Percentiles rank a stretch among this genome's conserved stretches.
phyloP scores from a whole-genome alignment of 1,140 invertebrate species.

The Amyelois transitella region DNA sequence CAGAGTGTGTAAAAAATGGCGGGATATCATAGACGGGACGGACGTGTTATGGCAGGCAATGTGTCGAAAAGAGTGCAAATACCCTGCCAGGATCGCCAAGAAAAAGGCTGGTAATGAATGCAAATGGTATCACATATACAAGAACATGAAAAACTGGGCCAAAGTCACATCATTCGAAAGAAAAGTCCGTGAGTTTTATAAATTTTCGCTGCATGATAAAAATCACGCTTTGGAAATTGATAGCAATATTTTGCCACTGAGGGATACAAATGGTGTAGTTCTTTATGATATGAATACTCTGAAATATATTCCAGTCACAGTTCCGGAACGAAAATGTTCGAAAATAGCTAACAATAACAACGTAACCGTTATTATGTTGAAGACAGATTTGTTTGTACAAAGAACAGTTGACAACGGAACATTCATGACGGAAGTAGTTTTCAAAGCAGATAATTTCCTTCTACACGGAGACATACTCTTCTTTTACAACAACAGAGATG shows the following conservation, averaged over 20 bases:
- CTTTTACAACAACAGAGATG: conserved; percentile 43
- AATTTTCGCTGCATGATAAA: conserved; percentile 46
- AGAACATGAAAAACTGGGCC: conserved; percentile 46
- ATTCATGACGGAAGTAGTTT: conserved; percentile 32
- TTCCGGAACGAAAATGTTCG: conserved; percentile 44
- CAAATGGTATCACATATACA: conserved; percentile 54
- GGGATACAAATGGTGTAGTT: conserved; percentile 41
- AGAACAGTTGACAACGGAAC: conserved; percentile 30
- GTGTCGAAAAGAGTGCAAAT: conserved; percentile 44
- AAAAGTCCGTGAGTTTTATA: conserved; percentile 47
- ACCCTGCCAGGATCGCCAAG: conserved; percentile 50
- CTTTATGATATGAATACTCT: conserved; percentile 46
- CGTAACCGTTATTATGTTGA: conserved; percentile 38
- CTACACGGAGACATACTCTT: conserved; percentile 31
- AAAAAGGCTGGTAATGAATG: conserved; percentile 42
- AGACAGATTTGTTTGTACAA: conserved; percentile 39
- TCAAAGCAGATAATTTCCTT: conserved; percentile 50
- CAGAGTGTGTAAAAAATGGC: conserved; percentile 52
- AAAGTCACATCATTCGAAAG: conserved; percentile 30
- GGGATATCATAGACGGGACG: conserved; percentile 38
- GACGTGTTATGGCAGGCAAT: conserved; percentile 48
- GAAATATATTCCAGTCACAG: conserved; percentile 49
- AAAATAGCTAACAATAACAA: conserved; percentile 50
- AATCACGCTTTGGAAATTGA: conserved; percentile 41
- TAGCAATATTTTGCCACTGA: conserved; percentile 46